Evolutionary conservation across 1,140 invertebrate species (phyloP), one percentile per base, ranked within the genome.

Genomic region (Eciton burchellii): DNA sequence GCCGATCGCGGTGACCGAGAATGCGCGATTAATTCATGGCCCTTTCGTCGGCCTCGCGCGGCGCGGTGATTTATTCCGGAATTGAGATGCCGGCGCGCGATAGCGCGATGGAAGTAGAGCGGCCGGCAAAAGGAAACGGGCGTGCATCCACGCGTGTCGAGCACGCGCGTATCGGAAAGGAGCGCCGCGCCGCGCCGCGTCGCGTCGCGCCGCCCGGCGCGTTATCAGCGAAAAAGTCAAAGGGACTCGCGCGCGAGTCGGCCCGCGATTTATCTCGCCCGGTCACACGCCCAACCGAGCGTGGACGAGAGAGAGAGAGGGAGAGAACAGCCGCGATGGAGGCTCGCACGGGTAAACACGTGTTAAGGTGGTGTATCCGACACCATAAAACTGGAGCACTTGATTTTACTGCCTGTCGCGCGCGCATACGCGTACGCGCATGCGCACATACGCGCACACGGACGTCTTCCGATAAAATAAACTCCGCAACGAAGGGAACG

Each of bases 321-420:
- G 24, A 19, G 29, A 52, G 21, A n/a, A 11, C n/a, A 49, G 73
- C 24, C n/a, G 19, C 19, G 43, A 21, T 62, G 49, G 62, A 43
- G 26, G 11, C 52, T 54, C 49, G 68, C 43, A 83, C 81, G 68
- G 70, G 81, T 84, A 88, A 88, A 88, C 86, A 86, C 76, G 86
- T 86, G 86, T 89, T 86, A 82, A 81, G 70, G 65, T 83, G 59
- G 56, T 84, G 76, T 86, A 88, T 76, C 49, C 82, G 82, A 82
- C 84, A 79, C 76, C 72, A 88, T 88, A 86, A 86, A 86, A 89
- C 63, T 88, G 87, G 87, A 89, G 84, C 88, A 86, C 88, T 86
- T 89, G 88, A 89, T 89, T 88, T 86, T 86, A 88, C 73, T 84
- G 88, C 79, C 82, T 74, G 87, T 82, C 66, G 56, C 63, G 79